Evolutionary conservation across 2,888 invertebrate species (phyloP), one percentile per base, ranked within the genome.

Genomic region (Miltochrista miniata): DNA sequence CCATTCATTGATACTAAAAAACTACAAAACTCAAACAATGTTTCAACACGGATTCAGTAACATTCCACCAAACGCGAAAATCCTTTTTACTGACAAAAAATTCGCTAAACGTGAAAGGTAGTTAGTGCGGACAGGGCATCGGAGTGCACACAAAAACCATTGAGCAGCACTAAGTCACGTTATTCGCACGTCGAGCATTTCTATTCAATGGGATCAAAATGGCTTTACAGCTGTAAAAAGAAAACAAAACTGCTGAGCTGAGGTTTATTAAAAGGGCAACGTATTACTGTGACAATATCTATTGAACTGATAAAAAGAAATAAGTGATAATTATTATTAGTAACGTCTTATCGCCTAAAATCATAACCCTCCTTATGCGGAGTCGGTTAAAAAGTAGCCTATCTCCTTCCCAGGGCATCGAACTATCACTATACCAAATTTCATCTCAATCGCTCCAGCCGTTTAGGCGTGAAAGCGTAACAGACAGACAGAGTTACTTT

Each of bases 111-210:
- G 79, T 79, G 79, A 79, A 76, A 78, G 79, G 75, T 5, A 24
- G 51, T 45, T 68, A 82, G 83, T 81, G 84, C 80, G 83, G 87
- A 90, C 90, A 88, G 81, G 70, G 62, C 64, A 64, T 54, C 61
- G 81, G 86, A 80, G 76, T 71, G 87, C 85, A 82, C 64, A 72
- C 79, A 90, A 90, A 90, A 90, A 90, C 78, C 53, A 56, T 56
- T 62, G 35, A 47, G 50, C 54, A 46, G 64, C 65, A 65, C 72
- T 65, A 56, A 59, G 61, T 66, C 59, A 64, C 60, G 58, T 55
- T 59, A 54, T 56, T 51, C 57, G 54, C 64, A 64, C 62, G 59
- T 56, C 31, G 5, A 35, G 18, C 55, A 58, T 56, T 63, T 66
- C 57, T 65, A 70, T 66, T 64, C 55, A 50, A 54, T 51, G 61